Evolutionary conservation across 1,140 invertebrate species (phyloP).

Genomic region (Vollenhovia emeryi): DNA sequence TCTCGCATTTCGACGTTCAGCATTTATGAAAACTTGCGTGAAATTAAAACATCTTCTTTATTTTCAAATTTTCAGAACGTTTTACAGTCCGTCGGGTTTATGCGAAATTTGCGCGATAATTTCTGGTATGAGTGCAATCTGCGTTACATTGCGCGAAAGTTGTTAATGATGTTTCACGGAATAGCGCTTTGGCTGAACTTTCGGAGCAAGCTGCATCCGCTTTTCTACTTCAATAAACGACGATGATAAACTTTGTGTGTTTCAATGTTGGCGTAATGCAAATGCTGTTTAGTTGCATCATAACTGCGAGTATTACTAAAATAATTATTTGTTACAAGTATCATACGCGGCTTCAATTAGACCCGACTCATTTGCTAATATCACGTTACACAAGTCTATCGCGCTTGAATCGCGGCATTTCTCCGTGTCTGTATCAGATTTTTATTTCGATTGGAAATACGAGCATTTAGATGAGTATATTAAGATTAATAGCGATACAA

Average conservation of each 20-base stretch:
- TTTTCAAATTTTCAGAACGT: neutral
- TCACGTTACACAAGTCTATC: neutral
- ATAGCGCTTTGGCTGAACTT: neutral
- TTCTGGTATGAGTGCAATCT: neutral
- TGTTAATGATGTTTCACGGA: constrained; percentile 27
- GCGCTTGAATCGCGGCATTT: neutral
- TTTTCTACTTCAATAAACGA: constrained; percentile 24
- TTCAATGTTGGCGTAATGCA: no score
- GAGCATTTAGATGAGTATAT: neutral
- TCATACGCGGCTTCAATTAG: neutral
- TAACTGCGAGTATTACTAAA: neutral
- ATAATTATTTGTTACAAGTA: neutral
- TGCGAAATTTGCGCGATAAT: neutral
- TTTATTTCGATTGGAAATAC: constrained; percentile 13
- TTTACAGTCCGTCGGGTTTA: neutral
- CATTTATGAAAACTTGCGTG: neutral
- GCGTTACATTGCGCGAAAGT: constrained; percentile 8
- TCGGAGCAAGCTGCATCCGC: neutral
- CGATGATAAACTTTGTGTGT: constrained; percentile 13
- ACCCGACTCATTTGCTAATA: neutral
- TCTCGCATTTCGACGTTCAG: neutral
- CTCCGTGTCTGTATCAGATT: neutral
- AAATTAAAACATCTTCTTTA: neutral
- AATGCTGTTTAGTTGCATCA: neutral
- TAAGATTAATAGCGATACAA: constrained; percentile 16